phyloP scores from a whole-genome alignment of 2,113 vertebrate genomes.

The Phyllopteryx taeniolatus region DNA sequence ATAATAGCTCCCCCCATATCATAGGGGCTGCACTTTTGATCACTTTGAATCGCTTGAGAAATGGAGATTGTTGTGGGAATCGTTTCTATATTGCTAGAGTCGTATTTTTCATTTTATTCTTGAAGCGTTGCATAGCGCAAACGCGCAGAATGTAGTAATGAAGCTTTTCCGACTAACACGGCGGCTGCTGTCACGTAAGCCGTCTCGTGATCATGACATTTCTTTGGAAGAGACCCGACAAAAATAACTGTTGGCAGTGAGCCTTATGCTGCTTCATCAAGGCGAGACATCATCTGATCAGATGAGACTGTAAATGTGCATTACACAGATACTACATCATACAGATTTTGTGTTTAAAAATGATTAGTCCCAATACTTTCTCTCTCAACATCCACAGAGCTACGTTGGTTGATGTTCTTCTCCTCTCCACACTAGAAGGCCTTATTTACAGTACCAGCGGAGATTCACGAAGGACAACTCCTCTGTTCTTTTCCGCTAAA shows the following conservation, averaged over 20 bases:
- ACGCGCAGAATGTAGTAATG: not conserved
- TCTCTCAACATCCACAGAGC: too few relatives aligned
- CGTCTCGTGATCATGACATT: too few relatives aligned
- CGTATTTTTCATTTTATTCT: not conserved
- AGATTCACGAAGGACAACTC: conserved; percentile 8
- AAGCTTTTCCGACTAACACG: not conserved
- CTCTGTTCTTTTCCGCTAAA: conserved; percentile 33
- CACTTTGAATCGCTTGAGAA: not conserved
- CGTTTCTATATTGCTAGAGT: not conserved
- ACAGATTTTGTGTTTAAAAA: too few relatives aligned
- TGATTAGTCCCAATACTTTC: too few relatives aligned
- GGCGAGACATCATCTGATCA: too few relatives aligned
- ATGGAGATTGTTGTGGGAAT: too few relatives aligned
- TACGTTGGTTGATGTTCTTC: not conserved
- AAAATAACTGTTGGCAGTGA: too few relatives aligned
- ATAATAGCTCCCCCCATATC: not conserved
- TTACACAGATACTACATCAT: too few relatives aligned
- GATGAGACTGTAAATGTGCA: too few relatives aligned
- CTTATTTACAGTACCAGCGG: not conserved
- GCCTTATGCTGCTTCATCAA: too few relatives aligned
- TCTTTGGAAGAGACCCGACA: too few relatives aligned
- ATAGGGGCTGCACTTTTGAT: not conserved
- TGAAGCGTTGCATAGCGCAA: not conserved
- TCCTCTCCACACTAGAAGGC: not conserved
- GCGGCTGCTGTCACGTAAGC: not conserved